Evolutionary conservation across 2,113 vertebrate genomes (phyloP).

Genomic region (Antennarius striatus): DNA sequence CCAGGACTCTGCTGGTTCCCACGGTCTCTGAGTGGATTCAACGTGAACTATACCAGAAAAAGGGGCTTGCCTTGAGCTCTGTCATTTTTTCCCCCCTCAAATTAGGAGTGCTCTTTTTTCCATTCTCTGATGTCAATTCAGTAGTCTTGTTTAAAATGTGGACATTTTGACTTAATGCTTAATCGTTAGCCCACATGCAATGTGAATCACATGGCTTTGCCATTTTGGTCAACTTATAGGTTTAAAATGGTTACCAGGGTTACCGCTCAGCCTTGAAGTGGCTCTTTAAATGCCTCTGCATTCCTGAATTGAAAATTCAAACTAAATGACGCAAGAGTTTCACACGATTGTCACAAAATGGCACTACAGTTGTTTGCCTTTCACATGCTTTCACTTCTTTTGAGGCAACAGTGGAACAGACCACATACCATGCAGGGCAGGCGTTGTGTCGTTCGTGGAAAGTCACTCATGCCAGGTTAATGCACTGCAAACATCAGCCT

Average conservation of each 20-base stretch:
- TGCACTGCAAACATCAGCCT: conserved; percentile 50
- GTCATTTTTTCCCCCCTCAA: too few species aligned
- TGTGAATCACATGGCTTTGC: background rate
- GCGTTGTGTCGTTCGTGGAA: conserved; percentile 57
- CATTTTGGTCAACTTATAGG: background rate
- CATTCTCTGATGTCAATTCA: conserved; percentile 27
- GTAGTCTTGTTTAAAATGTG: conserved; percentile 27
- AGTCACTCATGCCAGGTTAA: conserved; percentile 56
- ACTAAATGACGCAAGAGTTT: conserved; percentile 13
- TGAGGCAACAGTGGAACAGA: conserved; percentile 19
- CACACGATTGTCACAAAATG: background rate
- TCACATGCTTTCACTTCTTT: conserved; percentile 19
- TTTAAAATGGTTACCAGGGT: conserved; percentile 34
- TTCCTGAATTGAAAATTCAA: conserved; percentile 20
- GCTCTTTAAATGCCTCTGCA: conserved; percentile 33
- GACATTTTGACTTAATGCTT: conserved; percentile 21
- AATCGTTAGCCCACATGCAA: conserved; percentile 43
- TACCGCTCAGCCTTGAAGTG: conserved; percentile 27
- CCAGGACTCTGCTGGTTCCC: conserved; percentile 67
- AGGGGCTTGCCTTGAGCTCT: background rate
- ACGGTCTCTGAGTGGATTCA: conserved; percentile 53
- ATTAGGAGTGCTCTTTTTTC: background rate
- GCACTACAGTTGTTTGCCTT: background rate
- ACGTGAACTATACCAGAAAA: conserved; percentile 40
- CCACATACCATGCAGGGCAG: conserved; percentile 23